These are phyloP conservation scores for Crocodylus rhombifer DNA, from an alignment of 2,797 vertebrate genomes.

Conservation along the genomic window DNA sequence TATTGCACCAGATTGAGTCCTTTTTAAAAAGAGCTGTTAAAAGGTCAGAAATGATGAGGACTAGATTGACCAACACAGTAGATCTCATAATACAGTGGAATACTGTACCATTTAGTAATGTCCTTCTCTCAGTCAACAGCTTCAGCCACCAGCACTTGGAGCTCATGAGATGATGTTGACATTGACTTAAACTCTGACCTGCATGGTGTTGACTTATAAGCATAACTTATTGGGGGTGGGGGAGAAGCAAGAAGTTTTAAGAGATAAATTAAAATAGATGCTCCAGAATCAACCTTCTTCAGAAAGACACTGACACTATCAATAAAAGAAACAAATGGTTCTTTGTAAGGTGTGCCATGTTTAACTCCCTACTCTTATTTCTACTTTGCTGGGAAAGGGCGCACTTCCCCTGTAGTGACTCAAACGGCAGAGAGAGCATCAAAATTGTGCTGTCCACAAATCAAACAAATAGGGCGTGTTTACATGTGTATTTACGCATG, in stretches of 20 bases:
- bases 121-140: not conserved
- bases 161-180: not conserved
- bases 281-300: not conserved
- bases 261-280: not conserved
- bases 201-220: not conserved
- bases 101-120: no score
- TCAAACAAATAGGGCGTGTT: not conserved
- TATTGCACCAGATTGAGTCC: not conserved
- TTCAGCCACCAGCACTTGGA: not conserved
- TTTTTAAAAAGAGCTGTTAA: not conserved
- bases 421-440: not conserved
- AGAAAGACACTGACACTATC: not conserved
- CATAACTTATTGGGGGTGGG: not conserved
- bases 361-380: not conserved
- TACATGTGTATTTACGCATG: not conserved
- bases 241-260: not conserved
- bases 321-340: not conserved
- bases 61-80: not conserved
- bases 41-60: not conserved
- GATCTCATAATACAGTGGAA: not conserved
- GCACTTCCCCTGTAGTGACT: not conserved
- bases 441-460: not conserved
- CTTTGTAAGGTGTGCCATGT: not conserved
- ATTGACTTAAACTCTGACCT: not conserved
- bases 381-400: not conserved